Base-by-base conservation (phyloP, 2,113 vertebrate genomes). In the Picathartes gymnocephalus region DNA sequence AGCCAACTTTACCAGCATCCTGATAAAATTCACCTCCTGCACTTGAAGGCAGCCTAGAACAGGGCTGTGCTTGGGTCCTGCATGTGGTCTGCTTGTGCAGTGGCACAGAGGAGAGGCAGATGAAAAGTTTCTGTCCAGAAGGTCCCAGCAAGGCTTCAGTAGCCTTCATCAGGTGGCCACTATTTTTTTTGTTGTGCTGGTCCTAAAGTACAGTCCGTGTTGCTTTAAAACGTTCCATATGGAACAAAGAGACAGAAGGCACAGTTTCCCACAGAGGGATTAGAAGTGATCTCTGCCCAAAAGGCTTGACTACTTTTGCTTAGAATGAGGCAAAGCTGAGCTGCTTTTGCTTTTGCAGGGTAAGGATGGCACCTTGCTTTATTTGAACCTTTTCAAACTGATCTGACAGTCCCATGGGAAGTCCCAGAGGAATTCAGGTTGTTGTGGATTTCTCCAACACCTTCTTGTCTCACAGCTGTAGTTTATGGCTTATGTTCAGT, bases 171-270 rank as follows among this genome's bases (percentile, higher is more conserved):
- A 90, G 19, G 61, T 17, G 9, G 81, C 87, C 78, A 68, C 86
- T 76, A 22, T 64, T 50, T n/a, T n/a, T 96, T n/a, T 78, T 56
- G 37, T 61, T 93, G 72, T 24, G 70, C 83, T 93, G 70, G 56
- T 81, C 85, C 92, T 92, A 94, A 95, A 89, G 84, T 85, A 88
- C 48, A 82, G 79, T 51, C 27, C 10, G 65, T 58, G 31, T 48
- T 86, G 65, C 51, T 76, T 92, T 93, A 70, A 74, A 54, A 92
- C 19, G 33, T 95, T 84, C 77, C 73, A 20, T 37, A 58, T 0
- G 5, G 7, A 33, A 51, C 54, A 65, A 12, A 30, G 65, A 90
- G 60, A n/a, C 6, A 22, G 50, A 47, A 70, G 33, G 24, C 16
- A 11, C 23, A 2, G 2, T 66, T 94, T 96, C 54, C 35, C 17